These are phyloP conservation scores for Dolichopus griseipennis DNA, from an alignment of 2,888 invertebrate species.

Conservation along the genomic window DNA sequence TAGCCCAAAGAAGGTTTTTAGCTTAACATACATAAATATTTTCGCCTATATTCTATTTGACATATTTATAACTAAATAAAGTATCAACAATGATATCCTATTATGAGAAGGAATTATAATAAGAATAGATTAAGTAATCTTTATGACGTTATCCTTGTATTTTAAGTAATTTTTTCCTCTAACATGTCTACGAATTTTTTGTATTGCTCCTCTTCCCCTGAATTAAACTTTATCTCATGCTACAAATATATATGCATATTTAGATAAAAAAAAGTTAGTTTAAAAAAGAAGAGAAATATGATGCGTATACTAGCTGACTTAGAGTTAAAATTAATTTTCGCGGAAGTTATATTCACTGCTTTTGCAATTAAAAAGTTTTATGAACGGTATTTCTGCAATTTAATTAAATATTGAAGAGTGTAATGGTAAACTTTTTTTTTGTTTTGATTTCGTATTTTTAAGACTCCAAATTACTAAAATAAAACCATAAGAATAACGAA, in stretches of 20 bases:
- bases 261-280: no score
- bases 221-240: no score
- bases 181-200: not conserved
- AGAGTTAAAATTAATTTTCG: slow-evolving; percentile 27
- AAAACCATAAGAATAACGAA: no score
- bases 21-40: no score
- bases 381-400: slow-evolving; percentile 25
- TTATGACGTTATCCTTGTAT: not conserved
- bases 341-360: slow-evolving; percentile 22
- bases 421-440: slow-evolving; percentile 26
- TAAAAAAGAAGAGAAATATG: not conserved
- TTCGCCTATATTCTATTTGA: no score
- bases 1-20: no score
- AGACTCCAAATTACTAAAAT: not conserved
- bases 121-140: no score
- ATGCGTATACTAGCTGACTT: slow-evolving; percentile 19
- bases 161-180: not conserved
- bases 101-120: no score
- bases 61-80: no score
- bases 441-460: slow-evolving; percentile 14
- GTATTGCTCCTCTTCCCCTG: not conserved
- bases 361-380: slow-evolving; percentile 27
- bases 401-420: slow-evolving; percentile 28
- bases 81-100: no score
- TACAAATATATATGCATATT: no score